phyloP scores from a whole-genome alignment of 2,888 invertebrate species.

The Leptopilina syphax region DNA sequence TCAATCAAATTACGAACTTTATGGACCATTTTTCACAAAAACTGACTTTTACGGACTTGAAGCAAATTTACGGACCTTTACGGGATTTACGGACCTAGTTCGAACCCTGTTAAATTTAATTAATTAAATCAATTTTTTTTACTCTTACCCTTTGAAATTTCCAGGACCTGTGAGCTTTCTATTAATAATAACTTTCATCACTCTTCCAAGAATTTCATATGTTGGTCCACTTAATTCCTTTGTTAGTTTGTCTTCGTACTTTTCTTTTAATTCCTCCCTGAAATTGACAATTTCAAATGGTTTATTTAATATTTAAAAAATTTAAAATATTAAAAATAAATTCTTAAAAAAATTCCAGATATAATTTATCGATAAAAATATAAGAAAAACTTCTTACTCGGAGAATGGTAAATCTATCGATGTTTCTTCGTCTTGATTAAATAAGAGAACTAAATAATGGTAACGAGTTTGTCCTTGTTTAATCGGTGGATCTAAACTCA shows the following conservation, averaged over 20 bases:
- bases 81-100: too few species aligned
- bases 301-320: too few species aligned
- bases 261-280: constrained; percentile 93
- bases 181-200: constrained; percentile 97
- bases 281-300: constrained; percentile 57
- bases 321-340: too few species aligned
- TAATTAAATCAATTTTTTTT: not conserved
- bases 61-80: too few species aligned
- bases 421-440: constrained; percentile 96
- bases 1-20: too few species aligned
- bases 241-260: constrained; percentile 94
- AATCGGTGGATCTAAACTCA: constrained; percentile 97
- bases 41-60: too few species aligned
- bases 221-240: constrained; percentile 95
- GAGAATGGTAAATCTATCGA: constrained; percentile 93
- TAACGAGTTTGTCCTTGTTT: constrained; percentile 99
- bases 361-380: too few species aligned
- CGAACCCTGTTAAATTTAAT: too few species aligned
- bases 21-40: too few species aligned
- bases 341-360: too few species aligned
- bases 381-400: constrained; percentile 82
- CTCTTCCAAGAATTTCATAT: constrained; percentile 95
- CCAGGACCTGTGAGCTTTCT: constrained; percentile 97
- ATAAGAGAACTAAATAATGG: constrained; percentile 95
- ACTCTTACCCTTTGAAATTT: constrained; percentile 89